Percentiles rank a stretch among this genome's conserved stretches.
Evolutionary conservation across 2,888 invertebrate genomes (phyloP).

Genomic region (Drosophila anomalata): DNA sequence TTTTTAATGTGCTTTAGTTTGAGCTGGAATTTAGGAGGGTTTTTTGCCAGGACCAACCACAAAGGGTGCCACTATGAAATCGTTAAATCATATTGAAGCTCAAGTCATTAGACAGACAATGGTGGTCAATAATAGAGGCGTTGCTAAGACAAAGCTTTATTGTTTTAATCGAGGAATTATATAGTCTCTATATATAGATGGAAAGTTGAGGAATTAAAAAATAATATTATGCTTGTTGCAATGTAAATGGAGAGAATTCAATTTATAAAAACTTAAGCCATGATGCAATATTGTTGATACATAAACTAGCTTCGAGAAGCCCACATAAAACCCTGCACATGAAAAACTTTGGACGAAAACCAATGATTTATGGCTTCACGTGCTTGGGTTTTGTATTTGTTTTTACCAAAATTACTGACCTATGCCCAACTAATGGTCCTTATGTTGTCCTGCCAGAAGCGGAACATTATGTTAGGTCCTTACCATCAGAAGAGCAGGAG

Average conservation of each 20-base stretch:
- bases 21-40: background rate
- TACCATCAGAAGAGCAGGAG: background rate
- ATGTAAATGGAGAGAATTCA: background rate
- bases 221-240: background rate
- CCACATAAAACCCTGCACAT: background rate
- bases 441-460: slow-evolving; percentile 11
- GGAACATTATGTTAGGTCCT: background rate
- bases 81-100: slow-evolving; percentile 19
- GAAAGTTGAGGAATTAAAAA: background rate
- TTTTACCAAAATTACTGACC: slow-evolving; percentile 61
- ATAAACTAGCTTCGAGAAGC: background rate
- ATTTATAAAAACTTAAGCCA: background rate
- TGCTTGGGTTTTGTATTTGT: slow-evolving; percentile 37
- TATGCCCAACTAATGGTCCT: slow-evolving; percentile 35
- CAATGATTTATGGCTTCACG: slow-evolving; percentile 41
- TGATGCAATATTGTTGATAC: background rate
- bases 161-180: background rate
- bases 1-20: slow-evolving; percentile 38
- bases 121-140: slow-evolving; percentile 1
- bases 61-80: slow-evolving; percentile 9
- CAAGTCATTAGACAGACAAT: slow-evolving; percentile 28
- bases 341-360: slow-evolving; percentile 20
- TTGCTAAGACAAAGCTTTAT: slow-evolving; percentile 13
- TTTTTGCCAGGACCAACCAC: slow-evolving; percentile 27
- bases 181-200: background rate